Evolutionary conservation across 2,888 invertebrate genomes (phyloP).

Genomic region (Desoria tigrina): DNA sequence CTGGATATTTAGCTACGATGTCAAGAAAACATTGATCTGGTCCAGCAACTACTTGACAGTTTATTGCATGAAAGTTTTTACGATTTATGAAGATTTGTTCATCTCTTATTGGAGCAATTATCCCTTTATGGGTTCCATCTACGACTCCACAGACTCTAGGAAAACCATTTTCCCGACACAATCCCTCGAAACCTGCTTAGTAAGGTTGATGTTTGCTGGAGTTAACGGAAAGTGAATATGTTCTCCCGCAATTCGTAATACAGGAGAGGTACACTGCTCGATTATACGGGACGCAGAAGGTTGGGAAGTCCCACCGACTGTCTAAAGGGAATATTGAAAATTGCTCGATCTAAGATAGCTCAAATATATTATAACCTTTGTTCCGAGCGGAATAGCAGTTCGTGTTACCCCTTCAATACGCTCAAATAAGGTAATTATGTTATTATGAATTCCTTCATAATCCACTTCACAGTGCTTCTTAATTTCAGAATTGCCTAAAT

Average conservation of each 20-base stretch:
- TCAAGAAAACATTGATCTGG: background rate
- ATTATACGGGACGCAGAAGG: background rate
- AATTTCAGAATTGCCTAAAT: background rate
- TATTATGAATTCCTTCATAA: background rate
- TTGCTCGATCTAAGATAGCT: conserved; percentile 20
- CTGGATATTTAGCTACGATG: background rate
- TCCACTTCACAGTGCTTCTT: background rate
- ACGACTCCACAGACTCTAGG: background rate
- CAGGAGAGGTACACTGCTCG: background rate
- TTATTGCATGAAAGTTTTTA: background rate
- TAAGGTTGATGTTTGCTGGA: background rate
- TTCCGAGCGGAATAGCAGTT: conserved; percentile 14
- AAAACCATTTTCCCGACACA: background rate
- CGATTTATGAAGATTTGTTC: background rate
- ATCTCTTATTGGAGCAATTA: background rate
- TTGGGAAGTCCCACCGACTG: conserved; percentile 9
- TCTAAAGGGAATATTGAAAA: conserved; percentile 16
- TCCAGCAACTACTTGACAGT: background rate
- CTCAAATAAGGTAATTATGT: conserved; percentile 4
- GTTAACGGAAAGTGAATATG: background rate
- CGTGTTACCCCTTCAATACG: background rate
- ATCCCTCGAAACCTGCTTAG: background rate
- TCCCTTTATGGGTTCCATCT: conserved; percentile 3
- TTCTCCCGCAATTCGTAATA: background rate
- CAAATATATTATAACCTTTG: conserved; percentile 5